Base-by-base conservation (phyloP, 2,888 invertebrate species). In the Prenolepis imparis region DNA sequence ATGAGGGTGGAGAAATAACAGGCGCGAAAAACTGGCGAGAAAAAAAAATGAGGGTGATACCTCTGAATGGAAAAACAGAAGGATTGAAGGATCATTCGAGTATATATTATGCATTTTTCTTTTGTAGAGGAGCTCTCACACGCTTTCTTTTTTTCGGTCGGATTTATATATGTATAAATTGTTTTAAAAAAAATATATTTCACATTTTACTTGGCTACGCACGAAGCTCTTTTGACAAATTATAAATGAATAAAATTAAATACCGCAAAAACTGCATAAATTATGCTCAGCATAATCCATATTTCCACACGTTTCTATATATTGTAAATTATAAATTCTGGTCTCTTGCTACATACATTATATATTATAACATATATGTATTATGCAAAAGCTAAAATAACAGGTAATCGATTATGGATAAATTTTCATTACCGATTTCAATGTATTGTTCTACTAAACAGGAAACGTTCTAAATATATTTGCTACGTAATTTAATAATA, bases 1-100 rank as follows among this genome's bases (percentile, higher is more conserved):
- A 77, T 75, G 83, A 82, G 57, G 55, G 24, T 83, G 63, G 59
- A 67, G 52, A 67, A 78, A 77, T 64, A 82, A 82, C 24, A 39
- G 48, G 36, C 39, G 78, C 21, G 67, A 77, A 66, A 77, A 77
- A 48, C 28, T 24, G 67, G 28, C 24, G 66, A 68, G 57, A 48
- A 78, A 67, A 78, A 67, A 41, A 77, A 82, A 77, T 64, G 64
- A 36, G 82, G 61, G n/a, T n/a, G 24, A 48, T 59, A 39, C 21
- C n/a, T 81, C 39, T 81, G 75, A 81, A 74, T 75, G 63, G 36
- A 28, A 39, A 66, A 66, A 41, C 41, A 57, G 59, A 66, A 59
- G 68, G 64, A 64, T 59, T 32, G 55, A 55, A 72, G 70, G 55
- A 70, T 70, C 70, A 72, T 48, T 82, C 21, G 36, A 48, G 15